phyloP scores from a whole-genome alignment of 2,113 vertebrate genomes.

The Callocephalon fimbriatum region DNA sequence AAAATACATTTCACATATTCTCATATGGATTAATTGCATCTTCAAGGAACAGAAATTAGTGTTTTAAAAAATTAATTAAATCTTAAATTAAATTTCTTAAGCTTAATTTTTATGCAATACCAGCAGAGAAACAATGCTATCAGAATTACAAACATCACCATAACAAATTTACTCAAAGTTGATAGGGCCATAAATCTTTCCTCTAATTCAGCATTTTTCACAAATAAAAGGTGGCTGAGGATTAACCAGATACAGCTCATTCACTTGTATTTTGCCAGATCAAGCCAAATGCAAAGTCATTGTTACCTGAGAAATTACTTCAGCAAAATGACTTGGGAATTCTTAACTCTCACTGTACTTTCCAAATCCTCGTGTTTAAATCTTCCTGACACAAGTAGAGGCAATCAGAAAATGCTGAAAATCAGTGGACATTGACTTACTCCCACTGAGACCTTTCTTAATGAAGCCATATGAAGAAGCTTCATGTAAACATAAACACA shows the following conservation, averaged over 20 bases:
- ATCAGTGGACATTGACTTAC: not conserved
- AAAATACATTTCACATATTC: not conserved
- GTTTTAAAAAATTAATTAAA: slow-evolving; percentile 53
- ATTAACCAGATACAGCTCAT: not conserved
- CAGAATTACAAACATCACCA: slow-evolving; percentile 10
- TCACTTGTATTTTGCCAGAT: not conserved
- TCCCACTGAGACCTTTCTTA: not conserved
- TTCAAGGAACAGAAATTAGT: slow-evolving; percentile 25
- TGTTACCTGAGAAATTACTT: not conserved
- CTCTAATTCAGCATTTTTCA: slow-evolving; percentile 14
- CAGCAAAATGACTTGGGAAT: not conserved
- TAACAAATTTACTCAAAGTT: not conserved
- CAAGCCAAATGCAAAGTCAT: not conserved
- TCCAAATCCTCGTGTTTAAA: not conserved
- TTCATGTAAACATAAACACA: not conserved
- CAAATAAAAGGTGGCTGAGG: not conserved
- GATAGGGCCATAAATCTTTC: slow-evolving; percentile 37
- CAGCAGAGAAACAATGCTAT: slow-evolving; percentile 26
- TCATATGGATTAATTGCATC: slow-evolving; percentile 27
- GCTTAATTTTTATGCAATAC: slow-evolving; percentile 40
- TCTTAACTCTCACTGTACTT: not conserved
- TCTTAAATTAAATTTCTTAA: slow-evolving; percentile 46
- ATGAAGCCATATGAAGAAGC: not conserved
- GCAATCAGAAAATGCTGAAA: not conserved
- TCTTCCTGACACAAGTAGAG: not conserved